Evolutionary conservation across 2,888 invertebrate genomes (phyloP), one percentile per base, ranked within the genome.

Genomic region (Saturnia pavonia): DNA sequence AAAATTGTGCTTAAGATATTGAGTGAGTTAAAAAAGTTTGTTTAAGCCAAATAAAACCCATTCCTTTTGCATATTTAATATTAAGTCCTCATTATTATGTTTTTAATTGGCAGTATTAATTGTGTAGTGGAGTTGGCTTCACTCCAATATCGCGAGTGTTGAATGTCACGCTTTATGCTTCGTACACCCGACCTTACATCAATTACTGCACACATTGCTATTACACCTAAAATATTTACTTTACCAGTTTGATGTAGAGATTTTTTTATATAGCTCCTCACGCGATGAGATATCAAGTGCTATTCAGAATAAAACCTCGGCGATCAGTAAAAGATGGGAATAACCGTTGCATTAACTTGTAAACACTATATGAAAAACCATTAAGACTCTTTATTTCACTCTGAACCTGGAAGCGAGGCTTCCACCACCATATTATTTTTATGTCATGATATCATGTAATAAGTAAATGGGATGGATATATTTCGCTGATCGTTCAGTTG

Each of bases 61-160:
- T 25, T 57, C 12, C 25, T 25, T 25, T 57, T 25, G 25, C 14
- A 57, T 14, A 57, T 25, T 57, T 4, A 57, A 1, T 1, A n/a
- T 8, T 40, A 65, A 65, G n/a, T 65, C n/a, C 9, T 40, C 16
- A 65, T 40, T 40, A 65, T 65, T 40, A 40, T 65, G 40, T 40
- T 60, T 34, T 0, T 65, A 65, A 40, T 65, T 65, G n/a, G 40
- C n/a, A n/a, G 65, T 40, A 65, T 65, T 65, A 65, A 40, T 19
- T 65, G n/a, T 65, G 65, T 40, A 40, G 40, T 40, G 40, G 11
- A 65, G 40, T 65, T 65, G 65, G 40, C 65, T n/a, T 65, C 65
- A 40, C 3, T 65, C 65, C 65, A 40, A 65, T 19, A 7, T 40
- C 40, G 40, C n/a, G 65, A n/a, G 65, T 40, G 40, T 40, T 65